Evolutionary conservation across 2,113 vertebrate genomes (phyloP).

Genomic region (Antechinus stuartii): DNA sequence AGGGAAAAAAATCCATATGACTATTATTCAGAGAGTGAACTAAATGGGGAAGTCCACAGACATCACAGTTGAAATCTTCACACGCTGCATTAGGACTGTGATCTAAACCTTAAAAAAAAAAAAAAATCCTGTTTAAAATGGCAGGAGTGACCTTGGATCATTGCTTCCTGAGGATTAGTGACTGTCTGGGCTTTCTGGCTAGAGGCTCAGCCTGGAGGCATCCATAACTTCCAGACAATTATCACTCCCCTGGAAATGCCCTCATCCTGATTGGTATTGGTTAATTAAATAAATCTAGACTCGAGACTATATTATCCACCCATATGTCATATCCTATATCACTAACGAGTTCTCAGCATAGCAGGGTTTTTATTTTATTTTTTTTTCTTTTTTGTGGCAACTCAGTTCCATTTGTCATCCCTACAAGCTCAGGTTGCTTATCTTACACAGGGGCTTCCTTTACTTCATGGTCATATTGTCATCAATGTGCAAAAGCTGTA

Average conservation of each 20-base stretch:
- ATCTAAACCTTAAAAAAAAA: constrained; percentile 62
- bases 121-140: constrained; percentile 65
- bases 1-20: not conserved
- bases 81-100: constrained; percentile 60
- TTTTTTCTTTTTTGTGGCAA: constrained; percentile 30
- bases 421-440: constrained; percentile 16
- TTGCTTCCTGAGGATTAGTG: constrained; percentile 59
- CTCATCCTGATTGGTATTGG: constrained; percentile 78
- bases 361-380: constrained; percentile 19
- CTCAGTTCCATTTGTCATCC: constrained; percentile 65
- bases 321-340: constrained; percentile 78
- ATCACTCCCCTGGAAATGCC: constrained; percentile 75
- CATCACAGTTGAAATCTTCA: constrained; percentile 65
- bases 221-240: constrained; percentile 80
- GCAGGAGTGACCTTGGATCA: constrained; percentile 72
- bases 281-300: constrained; percentile 80
- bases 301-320: constrained; percentile 74
- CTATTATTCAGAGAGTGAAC: constrained; percentile 10
- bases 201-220: constrained; percentile 75
- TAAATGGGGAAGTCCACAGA: constrained; percentile 13
- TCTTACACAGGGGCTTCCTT: constrained; percentile 57
- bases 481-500: constrained; percentile 38
- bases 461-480: constrained; percentile 64
- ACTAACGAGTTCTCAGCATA: constrained; percentile 79
- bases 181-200: constrained; percentile 73